A percentile compares a stretch with the other conserved stretches of the same genome.
Conservation (phyloP, 2,113 vertebrate genomes). For the Leucopsar rothschildi region DNA sequence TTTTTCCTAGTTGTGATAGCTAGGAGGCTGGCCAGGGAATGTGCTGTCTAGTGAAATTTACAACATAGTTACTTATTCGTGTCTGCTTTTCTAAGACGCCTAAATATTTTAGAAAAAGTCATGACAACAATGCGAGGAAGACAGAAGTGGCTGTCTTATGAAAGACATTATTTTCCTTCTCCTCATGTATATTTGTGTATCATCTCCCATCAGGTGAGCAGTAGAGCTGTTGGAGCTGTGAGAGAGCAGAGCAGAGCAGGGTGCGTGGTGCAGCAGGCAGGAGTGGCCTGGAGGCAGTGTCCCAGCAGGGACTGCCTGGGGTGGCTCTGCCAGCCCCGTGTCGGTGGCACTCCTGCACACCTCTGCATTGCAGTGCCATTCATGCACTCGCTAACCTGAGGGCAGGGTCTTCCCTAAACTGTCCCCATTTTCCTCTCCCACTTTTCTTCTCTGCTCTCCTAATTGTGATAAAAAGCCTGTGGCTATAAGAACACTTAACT, state of each 20-base stretch:
- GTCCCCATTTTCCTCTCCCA: not conserved
- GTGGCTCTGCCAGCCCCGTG: not conserved
- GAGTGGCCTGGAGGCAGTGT: not conserved
- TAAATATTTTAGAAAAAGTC: not conserved
- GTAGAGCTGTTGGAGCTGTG: not conserved
- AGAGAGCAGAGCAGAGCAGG: not conserved
- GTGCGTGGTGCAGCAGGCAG: not conserved
- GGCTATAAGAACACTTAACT: constrained; percentile 53
- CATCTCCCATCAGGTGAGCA: not conserved
- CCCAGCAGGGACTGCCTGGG: not conserved
- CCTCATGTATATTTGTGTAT: not conserved
- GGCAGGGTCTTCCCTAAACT: not conserved
- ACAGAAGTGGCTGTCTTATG: not conserved
- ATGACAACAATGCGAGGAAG: not conserved
- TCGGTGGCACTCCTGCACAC: not conserved
- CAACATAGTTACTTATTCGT: rapidly evolving
- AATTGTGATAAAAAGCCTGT: constrained; percentile 41
- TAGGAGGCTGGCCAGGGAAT: not conserved
- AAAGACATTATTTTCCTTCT: not conserved
- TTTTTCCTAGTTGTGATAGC: not conserved
- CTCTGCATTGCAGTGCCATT: not conserved
- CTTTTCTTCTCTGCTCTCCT: not conserved
- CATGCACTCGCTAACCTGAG: not conserved
- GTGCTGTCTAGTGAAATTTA: not conserved
- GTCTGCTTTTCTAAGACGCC: not conserved